These are phyloP conservation scores for Sebastes fasciatus DNA, from an alignment of 2,113 vertebrate species.

Conservation along the genomic window DNA sequence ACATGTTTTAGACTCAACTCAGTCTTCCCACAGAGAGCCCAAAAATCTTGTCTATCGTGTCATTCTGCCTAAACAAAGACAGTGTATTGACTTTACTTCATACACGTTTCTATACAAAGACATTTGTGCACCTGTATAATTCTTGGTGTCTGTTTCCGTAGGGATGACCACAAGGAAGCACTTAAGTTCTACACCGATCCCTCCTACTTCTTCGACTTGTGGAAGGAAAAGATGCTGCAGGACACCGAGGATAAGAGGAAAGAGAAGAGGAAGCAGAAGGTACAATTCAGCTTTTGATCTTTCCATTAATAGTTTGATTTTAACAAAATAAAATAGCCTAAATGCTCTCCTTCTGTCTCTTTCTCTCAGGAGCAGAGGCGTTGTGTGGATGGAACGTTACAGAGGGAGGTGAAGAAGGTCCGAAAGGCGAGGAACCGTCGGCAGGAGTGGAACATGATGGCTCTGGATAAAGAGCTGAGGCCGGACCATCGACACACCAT, in stretches of 20 bases:
- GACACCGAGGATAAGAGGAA: constrained; percentile 99
- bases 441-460: constrained; percentile 99
- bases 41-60: neutral
- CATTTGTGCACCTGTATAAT: neutral
- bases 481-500: constrained; percentile 96
- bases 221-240: constrained; percentile 99
- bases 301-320: neutral
- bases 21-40: neutral
- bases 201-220: constrained; percentile 98
- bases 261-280: constrained; percentile 89
- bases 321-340: neutral
- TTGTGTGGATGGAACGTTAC: constrained; percentile 93
- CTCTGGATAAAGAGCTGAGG: constrained; percentile 98
- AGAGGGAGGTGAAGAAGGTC: constrained; percentile 99
- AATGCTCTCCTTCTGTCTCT: neutral
- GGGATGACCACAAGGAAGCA: constrained; percentile 97
- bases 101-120: neutral
- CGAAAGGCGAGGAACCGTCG: constrained; percentile 98
- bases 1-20: constrained; percentile 17
- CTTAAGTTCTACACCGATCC: constrained; percentile 98
- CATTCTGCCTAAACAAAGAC: neutral
- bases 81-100: neutral
- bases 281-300: constrained; percentile 5
- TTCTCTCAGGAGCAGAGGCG: constrained; percentile 92
- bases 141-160: constrained; percentile 66